Base-by-base conservation (phyloP, 2,113 vertebrate species). In the Cebus imitator region DNA sequence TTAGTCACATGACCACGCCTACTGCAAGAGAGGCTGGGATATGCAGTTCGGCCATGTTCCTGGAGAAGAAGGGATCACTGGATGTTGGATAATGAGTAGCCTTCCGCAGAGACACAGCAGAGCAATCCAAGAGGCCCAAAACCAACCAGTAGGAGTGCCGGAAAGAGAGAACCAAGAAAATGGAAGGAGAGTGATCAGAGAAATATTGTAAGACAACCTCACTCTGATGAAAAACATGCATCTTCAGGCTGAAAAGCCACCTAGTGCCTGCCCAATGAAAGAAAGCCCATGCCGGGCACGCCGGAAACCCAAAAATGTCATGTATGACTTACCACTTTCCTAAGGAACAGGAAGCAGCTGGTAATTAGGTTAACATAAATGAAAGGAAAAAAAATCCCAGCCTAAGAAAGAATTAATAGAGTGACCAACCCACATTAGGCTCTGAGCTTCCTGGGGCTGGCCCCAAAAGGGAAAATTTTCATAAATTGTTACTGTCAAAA, bases 331-430 rank as follows among this genome's bases (percentile, higher is more conserved):
- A 58, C 25, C 5, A 52, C 50, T 85, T 79, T 73, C 40, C n/a
- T 30, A 75, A 87, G 55, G 50, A 73, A 89, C 66, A 80, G 90
- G 66, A 96, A 88, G 61, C 45, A 89, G 45, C n/a, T 78, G 80
- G 57, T 58, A 64, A 70, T 37, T 32, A 90, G 9, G 27, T 82
- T 43, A 52, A 86, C 50, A 58, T 87, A 95, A 96, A 48, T 52
- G 50, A 96, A 50, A 55, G 57, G 40, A 30, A 13, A 6, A 48
- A 82, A 68, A 40, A 37, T 3, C 37, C 10, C 61, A 88, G 50
- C 11, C 37, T 72, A 72, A 87, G 58, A 79, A 83, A 92, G 58
- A 37, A 13, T 25, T 66, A 25, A 13, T 1, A 64, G 25, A 64
- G n/a, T n/a, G 21, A 35, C 11, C 5, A 14, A 48, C 16, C 57